phyloP scores from a whole-genome alignment of 2,888 invertebrate species.

The Drosophila mulleri region DNA sequence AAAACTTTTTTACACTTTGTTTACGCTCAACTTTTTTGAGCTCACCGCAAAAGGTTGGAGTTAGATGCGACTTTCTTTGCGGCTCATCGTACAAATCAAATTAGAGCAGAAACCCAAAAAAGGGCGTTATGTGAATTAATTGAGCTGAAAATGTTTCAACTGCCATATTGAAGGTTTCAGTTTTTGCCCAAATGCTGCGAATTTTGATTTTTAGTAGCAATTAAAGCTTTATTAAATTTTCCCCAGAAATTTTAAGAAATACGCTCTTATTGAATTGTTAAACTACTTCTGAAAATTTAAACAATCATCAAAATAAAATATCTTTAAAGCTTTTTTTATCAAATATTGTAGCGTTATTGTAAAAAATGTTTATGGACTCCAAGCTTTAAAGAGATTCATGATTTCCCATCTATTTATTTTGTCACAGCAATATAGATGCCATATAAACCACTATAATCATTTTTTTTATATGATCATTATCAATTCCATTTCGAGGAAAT shows the following conservation, averaged over 20 bases:
- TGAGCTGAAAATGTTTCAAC: not conserved
- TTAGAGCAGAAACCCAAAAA: constrained; percentile 25
- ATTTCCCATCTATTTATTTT: too few species aligned
- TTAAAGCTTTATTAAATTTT: too few species aligned
- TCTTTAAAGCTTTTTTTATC: not conserved
- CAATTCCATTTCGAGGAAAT: not conserved
- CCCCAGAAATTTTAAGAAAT: too few species aligned
- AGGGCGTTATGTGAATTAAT: not conserved
- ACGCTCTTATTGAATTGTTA: too few species aligned
- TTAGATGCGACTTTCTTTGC: constrained; percentile 6
- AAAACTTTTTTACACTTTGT: constrained; percentile 41
- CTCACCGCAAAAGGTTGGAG: constrained; percentile 15
- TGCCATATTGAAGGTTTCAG: not conserved
- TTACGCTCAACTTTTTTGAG: constrained; percentile 43
- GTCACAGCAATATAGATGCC: not conserved
- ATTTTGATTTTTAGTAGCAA: not conserved
- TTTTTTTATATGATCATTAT: not conserved
- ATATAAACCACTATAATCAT: not conserved
- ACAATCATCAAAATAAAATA: not conserved
- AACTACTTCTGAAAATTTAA: too few species aligned
- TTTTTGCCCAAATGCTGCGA: not conserved
- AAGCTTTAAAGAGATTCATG: not conserved
- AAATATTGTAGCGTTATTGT: too few species aligned
- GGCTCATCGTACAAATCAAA: constrained; percentile 34
- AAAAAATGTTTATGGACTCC: too few species aligned